Evolutionary conservation across 2,797 vertebrate genomes (phyloP), one percentile per base, ranked within the genome.

Genomic region (Phrynocephalus guinanensis): DNA sequence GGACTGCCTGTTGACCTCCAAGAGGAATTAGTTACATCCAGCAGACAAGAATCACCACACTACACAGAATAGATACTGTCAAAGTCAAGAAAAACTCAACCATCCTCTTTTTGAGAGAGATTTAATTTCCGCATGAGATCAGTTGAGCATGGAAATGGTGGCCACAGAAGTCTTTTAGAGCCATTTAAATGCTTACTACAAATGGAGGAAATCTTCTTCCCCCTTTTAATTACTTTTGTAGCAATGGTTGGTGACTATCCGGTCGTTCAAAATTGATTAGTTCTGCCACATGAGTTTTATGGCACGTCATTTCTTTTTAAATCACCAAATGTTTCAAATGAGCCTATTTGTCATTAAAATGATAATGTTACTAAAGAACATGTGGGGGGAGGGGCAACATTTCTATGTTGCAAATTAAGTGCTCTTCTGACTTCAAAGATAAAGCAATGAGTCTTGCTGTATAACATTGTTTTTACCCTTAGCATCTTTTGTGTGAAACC

Each of bases 261-360:
- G 89, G 87, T 90, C 72, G 22, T 90, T 90, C 90, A 82, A 89
- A 92, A 94, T 90, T 84, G 89, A 91, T 92, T 91, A 90, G 92
- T 91, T 92, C 93, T 89, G 88, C 90, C 83, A 73, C 15, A 26
- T 89, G 90, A 70, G 28, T 83, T 92, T 92, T 91, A 93, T 48
- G 85, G 84, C 86, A 87, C 79, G 87, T 90, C 83, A 85, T 87
- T 44, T 90, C 72, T 78, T 87, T 90, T 90, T 67, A 76, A 87
- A 87, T 85, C 66, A 83, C 77, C 83, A 79, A 87, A 90, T 56
- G 87, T 80, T 88, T 87, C 87, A 81, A 87, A 90, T 90, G 89
- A 87, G 81, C n/a, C 79, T 90, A 80, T 85, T n/a, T 73, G 86
- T 52, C 88, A 71, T 87, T 87, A 84, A 88, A 87, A 90, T 67